Evolutionary conservation across 2,113 vertebrate species (phyloP).

Genomic region (Anarrhichthys ocellatus): DNA sequence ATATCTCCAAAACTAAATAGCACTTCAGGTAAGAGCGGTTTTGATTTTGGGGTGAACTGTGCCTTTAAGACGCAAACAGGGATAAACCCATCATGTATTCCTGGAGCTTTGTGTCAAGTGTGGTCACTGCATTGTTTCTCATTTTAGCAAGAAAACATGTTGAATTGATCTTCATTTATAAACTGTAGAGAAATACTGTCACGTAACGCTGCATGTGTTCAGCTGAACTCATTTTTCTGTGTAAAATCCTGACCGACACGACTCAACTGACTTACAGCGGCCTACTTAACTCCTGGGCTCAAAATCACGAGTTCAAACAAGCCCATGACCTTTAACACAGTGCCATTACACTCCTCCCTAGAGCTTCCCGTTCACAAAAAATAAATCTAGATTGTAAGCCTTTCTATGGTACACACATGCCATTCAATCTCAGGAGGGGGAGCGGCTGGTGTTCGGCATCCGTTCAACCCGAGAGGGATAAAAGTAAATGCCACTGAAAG

Average conservation of each 20-base stretch:
- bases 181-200: not conserved
- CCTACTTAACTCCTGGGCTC: not conserved
- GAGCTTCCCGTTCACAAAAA: slow-evolving; percentile 17
- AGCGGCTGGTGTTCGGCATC: slow-evolving; percentile 23
- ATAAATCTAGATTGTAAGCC: slow-evolving; percentile 13
- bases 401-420: slow-evolving; percentile 1
- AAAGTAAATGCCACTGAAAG: slow-evolving; percentile 59
- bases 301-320: not conserved
- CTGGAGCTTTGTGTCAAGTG: not conserved
- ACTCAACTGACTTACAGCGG: not conserved
- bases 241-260: not conserved
- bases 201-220: not conserved
- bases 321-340: slow-evolving; percentile 39
- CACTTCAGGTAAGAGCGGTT: not conserved
- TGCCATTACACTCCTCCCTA: slow-evolving; percentile 22
- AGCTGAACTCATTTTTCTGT: not conserved
- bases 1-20: not conserved
- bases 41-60: not conserved
- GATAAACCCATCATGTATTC: not conserved
- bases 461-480: slow-evolving; percentile 17
- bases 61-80: not conserved
- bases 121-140: not conserved
- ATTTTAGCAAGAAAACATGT: not conserved
- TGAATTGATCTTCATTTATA: not conserved
- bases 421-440: not conserved